Base-by-base conservation (phyloP, 2,888 invertebrate genomes). In the Enchytraeus crypticus region DNA sequence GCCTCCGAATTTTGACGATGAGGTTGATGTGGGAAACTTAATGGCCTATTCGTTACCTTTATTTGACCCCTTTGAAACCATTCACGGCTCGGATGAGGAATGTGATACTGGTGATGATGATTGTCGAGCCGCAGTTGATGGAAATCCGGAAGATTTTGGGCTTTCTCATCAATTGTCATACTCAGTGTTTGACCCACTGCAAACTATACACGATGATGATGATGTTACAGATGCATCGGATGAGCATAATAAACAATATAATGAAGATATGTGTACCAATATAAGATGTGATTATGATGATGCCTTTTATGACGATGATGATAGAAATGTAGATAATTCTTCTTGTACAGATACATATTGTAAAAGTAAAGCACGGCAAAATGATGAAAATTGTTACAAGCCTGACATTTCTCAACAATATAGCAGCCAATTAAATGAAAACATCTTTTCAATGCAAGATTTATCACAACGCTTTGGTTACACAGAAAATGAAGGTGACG, bases 181-280 rank as follows among this genome's bases (percentile, higher is more conserved):
- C 3, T 38, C 33, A 3, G 34, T 53, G n/a, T 61, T 61, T 32
- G 61, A 61, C 27, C 61, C 61, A 23, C 29, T 57, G 45, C 53
- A 57, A 29, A 61, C 61, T 21, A 61, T 61, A 2, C 38, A 26
- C 5, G 58, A 61, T 34, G 61, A 61, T 21, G 61, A 58, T 53
- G 61, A 43, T 5, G 27, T 51, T 14, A 43, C n/a, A 43, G n/a
- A 11, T 43, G 11, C 14, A 14, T n/a, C 43, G 11, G 43, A 43
- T 43, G 43, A 14, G 11, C 14, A 11, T 14, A 43, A 43, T 43
- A 43, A n/a, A 11, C 43, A 43, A 14, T 14, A 14, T 14, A 43
- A n/a, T n/a, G n/a, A 43, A 43, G 43, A 43, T 43, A 43, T n/a
- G 14, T 43, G 43, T n/a, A 43, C 11, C 11, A 14, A 14, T 11